These are phyloP conservation scores for Plectropomus leopardus DNA, from an alignment of 2,113 vertebrate species.

Conservation along the genomic window DNA sequence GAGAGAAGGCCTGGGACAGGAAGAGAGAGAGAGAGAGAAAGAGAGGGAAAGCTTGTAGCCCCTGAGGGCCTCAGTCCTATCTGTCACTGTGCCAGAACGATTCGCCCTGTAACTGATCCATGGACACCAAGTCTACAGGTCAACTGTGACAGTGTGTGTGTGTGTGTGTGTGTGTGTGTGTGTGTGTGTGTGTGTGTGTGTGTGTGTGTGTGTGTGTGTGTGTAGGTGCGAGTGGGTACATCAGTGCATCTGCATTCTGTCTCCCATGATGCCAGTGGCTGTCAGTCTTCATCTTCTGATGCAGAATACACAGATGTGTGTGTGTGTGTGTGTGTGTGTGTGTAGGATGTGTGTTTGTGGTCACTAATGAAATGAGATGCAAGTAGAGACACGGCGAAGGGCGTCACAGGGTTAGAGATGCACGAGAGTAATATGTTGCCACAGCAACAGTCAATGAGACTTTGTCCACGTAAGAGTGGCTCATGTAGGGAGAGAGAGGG, in stretches of 20 bases:
- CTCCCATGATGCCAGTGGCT: conserved; percentile 39
- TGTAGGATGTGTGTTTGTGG: conserved; percentile 11
- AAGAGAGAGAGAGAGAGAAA: conserved; percentile 8
- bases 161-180: conserved; percentile 13
- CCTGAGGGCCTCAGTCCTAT: conserved; percentile 47
- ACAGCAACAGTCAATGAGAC: conserved; percentile 81
- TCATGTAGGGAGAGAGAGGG: conserved; percentile 47
- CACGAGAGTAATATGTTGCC: conserved; percentile 73
- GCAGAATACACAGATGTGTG: conserved; percentile 4
- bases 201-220: conserved; percentile 8
- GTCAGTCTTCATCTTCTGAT: conserved; percentile 51
- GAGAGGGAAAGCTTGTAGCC: conserved; percentile 50
- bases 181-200: conserved; percentile 15
- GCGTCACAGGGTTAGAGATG: conserved; percentile 67
- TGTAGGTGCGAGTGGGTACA: conserved; percentile 19
- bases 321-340: conserved; percentile 4
- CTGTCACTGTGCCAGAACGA: conserved; percentile 67
- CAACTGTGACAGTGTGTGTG: conserved; percentile 67
- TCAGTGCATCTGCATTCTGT: conserved; percentile 65
- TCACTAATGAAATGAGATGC: conserved; percentile 67
- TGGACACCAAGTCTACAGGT: conserved; percentile 68
- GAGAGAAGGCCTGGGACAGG: conserved; percentile 2
- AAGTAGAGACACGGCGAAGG: conserved; percentile 60
- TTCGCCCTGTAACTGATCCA: conserved; percentile 73
- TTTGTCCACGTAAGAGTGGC: conserved; percentile 68